Conservation (phyloP, 2,113 vertebrate genomes). For the Pseudorectes ferrugineus region DNA sequence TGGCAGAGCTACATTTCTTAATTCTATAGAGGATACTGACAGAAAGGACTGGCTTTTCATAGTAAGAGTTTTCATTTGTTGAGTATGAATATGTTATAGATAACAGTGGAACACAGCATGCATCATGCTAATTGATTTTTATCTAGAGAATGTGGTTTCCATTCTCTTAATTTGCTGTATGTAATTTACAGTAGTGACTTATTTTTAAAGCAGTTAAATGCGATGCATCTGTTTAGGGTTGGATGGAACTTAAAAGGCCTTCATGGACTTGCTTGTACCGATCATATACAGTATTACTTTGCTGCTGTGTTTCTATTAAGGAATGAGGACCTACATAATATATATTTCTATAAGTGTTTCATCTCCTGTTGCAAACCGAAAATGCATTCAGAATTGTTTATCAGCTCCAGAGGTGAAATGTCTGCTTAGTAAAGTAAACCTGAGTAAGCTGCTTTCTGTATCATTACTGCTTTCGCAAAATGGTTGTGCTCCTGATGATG, state of each 20-base stretch:
- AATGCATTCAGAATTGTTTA: not conserved
- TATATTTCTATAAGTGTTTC: accelerated
- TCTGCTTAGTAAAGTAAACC: not conserved
- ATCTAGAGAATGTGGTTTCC: not conserved
- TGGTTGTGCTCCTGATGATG: not conserved
- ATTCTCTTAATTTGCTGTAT: not conserved
- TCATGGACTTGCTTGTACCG: not conserved
- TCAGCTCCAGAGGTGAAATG: not conserved
- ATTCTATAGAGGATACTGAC: not conserved
- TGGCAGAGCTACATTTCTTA: not conserved
- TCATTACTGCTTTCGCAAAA: not conserved
- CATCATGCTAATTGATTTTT: not conserved
- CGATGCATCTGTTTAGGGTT: not conserved
- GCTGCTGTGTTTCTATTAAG: not conserved
- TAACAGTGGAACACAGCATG: not conserved
- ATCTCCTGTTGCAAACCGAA: not conserved
- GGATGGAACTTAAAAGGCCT: not conserved
- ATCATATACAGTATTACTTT: not conserved
- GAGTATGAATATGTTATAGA: not conserved
- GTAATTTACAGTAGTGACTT: not conserved
- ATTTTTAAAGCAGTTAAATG: not conserved
- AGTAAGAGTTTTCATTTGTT: not conserved
- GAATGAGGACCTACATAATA: not conserved
- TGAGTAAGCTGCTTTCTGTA: not conserved
- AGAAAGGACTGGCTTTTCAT: not conserved